These are phyloP conservation scores for Varanus salvator DNA, from an alignment of 2,113 vertebrate species.

Conservation along the genomic window DNA sequence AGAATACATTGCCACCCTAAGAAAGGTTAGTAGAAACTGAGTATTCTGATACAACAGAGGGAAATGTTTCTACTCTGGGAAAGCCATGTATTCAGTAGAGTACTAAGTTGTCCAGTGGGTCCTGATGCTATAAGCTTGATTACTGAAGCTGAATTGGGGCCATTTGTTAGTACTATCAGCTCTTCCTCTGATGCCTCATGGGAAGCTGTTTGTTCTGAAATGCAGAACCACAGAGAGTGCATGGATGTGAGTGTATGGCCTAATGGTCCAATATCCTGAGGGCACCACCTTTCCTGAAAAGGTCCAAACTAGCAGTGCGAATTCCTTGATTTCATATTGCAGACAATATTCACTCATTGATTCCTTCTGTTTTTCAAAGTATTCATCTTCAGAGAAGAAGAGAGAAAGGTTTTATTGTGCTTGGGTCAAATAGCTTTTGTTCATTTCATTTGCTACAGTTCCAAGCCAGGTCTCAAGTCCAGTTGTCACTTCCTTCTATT, in stretches of 20 bases:
- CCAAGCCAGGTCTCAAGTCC: not conserved
- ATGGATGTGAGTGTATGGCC: not conserved
- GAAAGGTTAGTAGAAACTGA: too few species aligned
- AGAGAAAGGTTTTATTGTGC: not conserved
- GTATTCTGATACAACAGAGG: too few species aligned
- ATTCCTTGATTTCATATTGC: not conserved
- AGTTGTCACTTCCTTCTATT: fast-evolving
- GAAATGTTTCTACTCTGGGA: too few species aligned
- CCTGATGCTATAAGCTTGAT: too few species aligned
- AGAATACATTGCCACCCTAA: too few species aligned
- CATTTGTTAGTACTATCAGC: too few species aligned
- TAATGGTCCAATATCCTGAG: not conserved
- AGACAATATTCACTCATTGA: not conserved
- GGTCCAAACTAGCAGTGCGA: not conserved
- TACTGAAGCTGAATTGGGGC: too few species aligned
- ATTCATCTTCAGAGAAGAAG: not conserved
- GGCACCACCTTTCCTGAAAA: not conserved
- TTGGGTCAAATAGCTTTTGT: not conserved
- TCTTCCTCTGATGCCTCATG: not conserved
- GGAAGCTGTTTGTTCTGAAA: not conserved
- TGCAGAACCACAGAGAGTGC: not conserved
- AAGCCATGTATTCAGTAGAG: too few species aligned
- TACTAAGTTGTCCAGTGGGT: too few species aligned
- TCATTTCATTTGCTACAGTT: not conserved
- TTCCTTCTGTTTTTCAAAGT: slow-evolving; percentile 1